Evolutionary conservation across 2,888 invertebrate genomes (phyloP).

Genomic region (Agrotis segetum): DNA sequence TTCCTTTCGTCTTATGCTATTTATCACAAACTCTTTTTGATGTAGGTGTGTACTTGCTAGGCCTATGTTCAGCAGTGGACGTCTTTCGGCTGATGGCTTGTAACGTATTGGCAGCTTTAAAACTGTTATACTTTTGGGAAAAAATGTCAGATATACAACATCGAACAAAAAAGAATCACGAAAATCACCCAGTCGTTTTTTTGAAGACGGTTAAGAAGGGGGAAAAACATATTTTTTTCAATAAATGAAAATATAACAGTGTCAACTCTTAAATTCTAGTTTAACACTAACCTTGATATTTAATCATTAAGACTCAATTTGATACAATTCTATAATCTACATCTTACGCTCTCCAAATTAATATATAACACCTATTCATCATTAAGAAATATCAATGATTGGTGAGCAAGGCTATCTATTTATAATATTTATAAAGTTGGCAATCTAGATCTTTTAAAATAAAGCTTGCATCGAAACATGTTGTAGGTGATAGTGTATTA

Average conservation of each 20-base stretch:
- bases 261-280: conserved; percentile 8
- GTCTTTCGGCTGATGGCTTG: no score
- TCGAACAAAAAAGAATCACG: no score
- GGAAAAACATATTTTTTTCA: no score
- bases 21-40: no score
- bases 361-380: neutral
- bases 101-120: no score
- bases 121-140: no score
- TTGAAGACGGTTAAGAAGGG: no score
- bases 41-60: no score
- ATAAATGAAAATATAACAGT: neutral
- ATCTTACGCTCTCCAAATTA: neutral
- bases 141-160: no score
- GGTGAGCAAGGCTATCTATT: conserved; percentile 19
- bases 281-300: conserved; percentile 27
- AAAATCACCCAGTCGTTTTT: no score
- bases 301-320: neutral
- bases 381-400: neutral
- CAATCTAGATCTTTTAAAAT: neutral
- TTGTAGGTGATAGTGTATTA: conserved; percentile 71
- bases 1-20: no score
- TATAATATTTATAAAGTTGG: neutral
- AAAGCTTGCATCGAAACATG: conserved; percentile 8
- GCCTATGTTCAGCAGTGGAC: no score
- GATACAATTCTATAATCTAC: conserved; percentile 22